phyloP scores from a whole-genome alignment of 1,140 invertebrate species.

The Trichonephila clavipes region DNA sequence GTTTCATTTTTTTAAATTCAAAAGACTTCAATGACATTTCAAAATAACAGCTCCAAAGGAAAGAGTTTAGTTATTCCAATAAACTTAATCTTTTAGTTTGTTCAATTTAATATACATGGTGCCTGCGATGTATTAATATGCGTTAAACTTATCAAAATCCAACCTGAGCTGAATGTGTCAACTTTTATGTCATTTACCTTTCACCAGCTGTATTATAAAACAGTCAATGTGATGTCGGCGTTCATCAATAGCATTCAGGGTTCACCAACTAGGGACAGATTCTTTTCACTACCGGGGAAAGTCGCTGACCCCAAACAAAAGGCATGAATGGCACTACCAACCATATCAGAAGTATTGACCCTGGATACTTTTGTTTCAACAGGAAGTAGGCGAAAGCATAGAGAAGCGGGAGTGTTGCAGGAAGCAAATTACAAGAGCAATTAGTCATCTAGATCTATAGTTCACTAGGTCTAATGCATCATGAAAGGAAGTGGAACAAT shows the following conservation, averaged over 20 bases:
- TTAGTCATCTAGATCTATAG: constrained; percentile 51
- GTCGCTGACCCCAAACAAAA: constrained; percentile 44
- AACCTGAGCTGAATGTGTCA: too few species aligned
- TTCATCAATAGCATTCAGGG: constrained; percentile 21
- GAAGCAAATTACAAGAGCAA: constrained; percentile 41
- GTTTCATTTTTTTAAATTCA: too few species aligned
- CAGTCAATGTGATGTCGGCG: neutral
- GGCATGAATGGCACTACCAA: neutral
- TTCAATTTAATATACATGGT: too few species aligned
- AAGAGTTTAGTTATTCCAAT: too few species aligned
- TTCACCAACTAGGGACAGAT: neutral
- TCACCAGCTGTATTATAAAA: neutral
- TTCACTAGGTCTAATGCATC: constrained; percentile 28
- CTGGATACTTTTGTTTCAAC: constrained; percentile 41
- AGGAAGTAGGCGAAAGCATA: constrained; percentile 28
- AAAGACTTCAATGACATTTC: too few species aligned
- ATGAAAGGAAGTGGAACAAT: neutral
- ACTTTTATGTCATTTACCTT: neutral
- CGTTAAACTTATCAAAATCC: too few species aligned
- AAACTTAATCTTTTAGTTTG: too few species aligned
- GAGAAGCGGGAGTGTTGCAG: constrained; percentile 41
- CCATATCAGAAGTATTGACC: constrained; percentile 26
- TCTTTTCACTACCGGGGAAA: constrained; percentile 21
- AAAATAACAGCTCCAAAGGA: too few species aligned
- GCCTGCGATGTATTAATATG: too few species aligned